Percentiles rank a stretch among this genome's conserved stretches.
Conservation (phyloP, 1,140 invertebrate species). For the Drosophila suzukii region DNA sequence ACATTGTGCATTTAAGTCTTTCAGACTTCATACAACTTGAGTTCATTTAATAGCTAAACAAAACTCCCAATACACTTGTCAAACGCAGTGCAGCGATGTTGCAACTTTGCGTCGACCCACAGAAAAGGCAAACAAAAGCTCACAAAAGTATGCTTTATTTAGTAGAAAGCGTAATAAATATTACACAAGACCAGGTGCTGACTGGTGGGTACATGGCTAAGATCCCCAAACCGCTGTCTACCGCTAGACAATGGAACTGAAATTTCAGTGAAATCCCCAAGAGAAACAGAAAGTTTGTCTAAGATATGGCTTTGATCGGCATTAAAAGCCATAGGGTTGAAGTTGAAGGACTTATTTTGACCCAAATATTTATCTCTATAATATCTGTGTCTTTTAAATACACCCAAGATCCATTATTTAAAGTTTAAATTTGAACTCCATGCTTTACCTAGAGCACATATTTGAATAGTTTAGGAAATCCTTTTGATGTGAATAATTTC, state of each 20-base stretch:
- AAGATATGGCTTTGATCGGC: conserved; percentile 44
- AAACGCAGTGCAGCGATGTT: conserved; percentile 46
- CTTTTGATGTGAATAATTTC: too few relatives aligned
- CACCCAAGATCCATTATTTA: too few relatives aligned
- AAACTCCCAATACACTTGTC: conserved; percentile 43
- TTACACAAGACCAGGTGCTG: conserved; percentile 75
- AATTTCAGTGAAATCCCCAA: conserved; percentile 53
- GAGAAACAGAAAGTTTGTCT: conserved; percentile 24
- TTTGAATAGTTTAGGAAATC: too few relatives aligned
- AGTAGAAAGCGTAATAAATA: conserved; percentile 78
- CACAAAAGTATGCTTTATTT: conserved; percentile 68
- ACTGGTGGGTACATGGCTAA: conserved; percentile 15
- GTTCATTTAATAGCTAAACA: neutral
- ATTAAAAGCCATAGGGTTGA: conserved; percentile 24
- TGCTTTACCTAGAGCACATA: too few relatives aligned
- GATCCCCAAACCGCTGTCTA: conserved; percentile 12
- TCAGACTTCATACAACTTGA: neutral
- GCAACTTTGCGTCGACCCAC: conserved; percentile 16
- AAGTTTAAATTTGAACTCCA: too few relatives aligned
- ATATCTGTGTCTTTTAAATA: too few relatives aligned
- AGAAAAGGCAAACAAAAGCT: conserved; percentile 34
- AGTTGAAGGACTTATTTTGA: conserved; percentile 41
- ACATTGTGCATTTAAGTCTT: neutral
- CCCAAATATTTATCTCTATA: neutral
- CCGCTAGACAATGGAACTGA: conserved; percentile 38